Conservation (phyloP, 2,113 vertebrate genomes). For the Macroglossus sobrinus region DNA sequence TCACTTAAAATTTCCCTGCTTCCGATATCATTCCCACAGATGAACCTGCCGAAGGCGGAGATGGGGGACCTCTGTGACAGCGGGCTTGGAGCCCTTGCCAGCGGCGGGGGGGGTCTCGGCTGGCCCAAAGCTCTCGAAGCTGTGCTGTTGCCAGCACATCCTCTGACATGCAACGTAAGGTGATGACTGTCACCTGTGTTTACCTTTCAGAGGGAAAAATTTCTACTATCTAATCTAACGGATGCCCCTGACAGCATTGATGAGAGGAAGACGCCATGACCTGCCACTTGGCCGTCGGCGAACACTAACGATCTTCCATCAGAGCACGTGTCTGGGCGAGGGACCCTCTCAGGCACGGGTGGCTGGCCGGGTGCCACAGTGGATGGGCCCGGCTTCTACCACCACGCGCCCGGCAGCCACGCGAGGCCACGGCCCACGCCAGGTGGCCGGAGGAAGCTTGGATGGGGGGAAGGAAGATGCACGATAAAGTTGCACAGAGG, state of each 20-base stretch:
- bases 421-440: constrained; percentile 77
- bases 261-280: constrained; percentile 86
- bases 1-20: not conserved
- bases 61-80: not conserved
- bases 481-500: too few species aligned
- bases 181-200: constrained; percentile 84
- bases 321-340: constrained; percentile 80
- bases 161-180: constrained; percentile 76
- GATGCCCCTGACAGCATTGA: constrained; percentile 82
- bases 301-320: constrained; percentile 91
- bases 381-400: constrained; percentile 90
- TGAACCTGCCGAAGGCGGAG: not conserved
- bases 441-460: constrained; percentile 81
- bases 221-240: constrained; percentile 85
- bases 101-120: constrained; percentile 21
- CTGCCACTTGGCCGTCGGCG: constrained; percentile 86
- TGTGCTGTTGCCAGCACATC: constrained; percentile 70
- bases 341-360: constrained; percentile 63
- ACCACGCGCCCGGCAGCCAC: constrained; percentile 79
- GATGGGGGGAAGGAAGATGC: constrained; percentile 80
- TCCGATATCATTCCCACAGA: not conserved
- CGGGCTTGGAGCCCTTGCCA: constrained; percentile 45
- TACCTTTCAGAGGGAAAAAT: constrained; percentile 77
- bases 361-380: constrained; percentile 47
- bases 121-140: constrained; percentile 77